Conservation (phyloP, 2,797 vertebrate genomes). For the Huso huso region DNA sequence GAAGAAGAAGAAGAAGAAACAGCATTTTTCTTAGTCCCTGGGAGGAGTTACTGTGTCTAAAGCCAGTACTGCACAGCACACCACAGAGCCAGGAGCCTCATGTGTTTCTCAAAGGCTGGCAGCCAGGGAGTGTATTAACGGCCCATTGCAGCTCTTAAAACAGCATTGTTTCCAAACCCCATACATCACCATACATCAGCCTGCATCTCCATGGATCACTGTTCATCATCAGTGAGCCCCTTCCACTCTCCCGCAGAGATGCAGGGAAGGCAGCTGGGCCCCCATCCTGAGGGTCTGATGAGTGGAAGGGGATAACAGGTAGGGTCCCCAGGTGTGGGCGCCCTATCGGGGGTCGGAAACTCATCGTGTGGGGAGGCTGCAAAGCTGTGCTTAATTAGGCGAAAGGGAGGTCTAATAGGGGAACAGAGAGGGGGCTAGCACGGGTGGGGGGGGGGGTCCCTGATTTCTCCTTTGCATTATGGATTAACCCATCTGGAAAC, state of each 20-base stretch:
- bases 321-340: slow-evolving; percentile 80
- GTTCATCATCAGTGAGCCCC: slow-evolving; percentile 16
- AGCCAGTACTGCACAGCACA: too few relatives aligned
- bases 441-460: slow-evolving; percentile 40
- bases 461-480: slow-evolving; percentile 86
- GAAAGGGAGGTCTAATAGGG: slow-evolving; percentile 61
- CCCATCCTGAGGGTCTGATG: slow-evolving; percentile 49
- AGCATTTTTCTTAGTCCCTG: too few relatives aligned
- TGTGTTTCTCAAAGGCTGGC: slow-evolving; percentile 44
- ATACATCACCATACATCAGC: slow-evolving; percentile 46
- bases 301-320: slow-evolving; percentile 69
- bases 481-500: slow-evolving; percentile 96
- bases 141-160: slow-evolving; percentile 62
- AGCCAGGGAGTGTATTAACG: slow-evolving; percentile 63
- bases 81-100: slow-evolving; percentile 23
- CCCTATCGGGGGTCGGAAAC: slow-evolving; percentile 58
- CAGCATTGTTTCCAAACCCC: slow-evolving; percentile 49
- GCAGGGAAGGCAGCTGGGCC: slow-evolving; percentile 64
- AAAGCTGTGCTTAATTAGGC: slow-evolving; percentile 96
- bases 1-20: too few relatives aligned
- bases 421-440: slow-evolving; percentile 52
- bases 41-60: too few relatives aligned
- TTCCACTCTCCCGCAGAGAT: slow-evolving; percentile 39
- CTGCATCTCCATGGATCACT: slow-evolving; percentile 6
- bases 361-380: slow-evolving; percentile 71